Evolutionary conservation across 2,797 vertebrate genomes (phyloP).

Genomic region (Intellagama lesueurii): DNA sequence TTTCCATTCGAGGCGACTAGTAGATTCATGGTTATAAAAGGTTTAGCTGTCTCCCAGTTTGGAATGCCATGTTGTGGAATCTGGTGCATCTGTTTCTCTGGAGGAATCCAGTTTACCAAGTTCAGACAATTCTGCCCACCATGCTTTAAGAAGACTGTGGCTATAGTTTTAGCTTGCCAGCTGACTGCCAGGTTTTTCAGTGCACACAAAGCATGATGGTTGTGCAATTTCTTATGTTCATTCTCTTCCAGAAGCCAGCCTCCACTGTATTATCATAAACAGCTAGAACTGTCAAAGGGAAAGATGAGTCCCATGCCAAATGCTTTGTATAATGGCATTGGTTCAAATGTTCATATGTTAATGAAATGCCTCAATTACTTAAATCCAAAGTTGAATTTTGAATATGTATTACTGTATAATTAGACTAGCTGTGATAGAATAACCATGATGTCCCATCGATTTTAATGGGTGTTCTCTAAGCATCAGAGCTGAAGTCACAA

Average conservation of each 20-base stretch:
- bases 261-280: neutral
- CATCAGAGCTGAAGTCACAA: neutral
- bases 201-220: neutral
- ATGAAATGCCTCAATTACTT: neutral
- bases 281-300: neutral
- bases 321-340: neutral
- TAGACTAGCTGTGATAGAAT: neutral
- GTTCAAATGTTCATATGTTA: neutral
- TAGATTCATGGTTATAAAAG: neutral
- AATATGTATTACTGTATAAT: neutral
- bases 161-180: neutral
- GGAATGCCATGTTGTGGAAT: neutral
- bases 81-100: neutral
- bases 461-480: neutral
- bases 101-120: neutral
- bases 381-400: neutral
- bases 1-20: too few species aligned
- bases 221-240: neutral
- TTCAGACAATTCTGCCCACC: neutral
- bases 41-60: neutral
- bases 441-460: neutral
- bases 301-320: neutral
- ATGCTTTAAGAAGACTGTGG: neutral
- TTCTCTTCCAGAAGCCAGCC: neutral
- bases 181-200: neutral